Percentiles rank a stretch among this genome's conserved stretches.
phyloP scores from a whole-genome alignment of 2,888 invertebrate genomes.

The Papilio demoleus region DNA sequence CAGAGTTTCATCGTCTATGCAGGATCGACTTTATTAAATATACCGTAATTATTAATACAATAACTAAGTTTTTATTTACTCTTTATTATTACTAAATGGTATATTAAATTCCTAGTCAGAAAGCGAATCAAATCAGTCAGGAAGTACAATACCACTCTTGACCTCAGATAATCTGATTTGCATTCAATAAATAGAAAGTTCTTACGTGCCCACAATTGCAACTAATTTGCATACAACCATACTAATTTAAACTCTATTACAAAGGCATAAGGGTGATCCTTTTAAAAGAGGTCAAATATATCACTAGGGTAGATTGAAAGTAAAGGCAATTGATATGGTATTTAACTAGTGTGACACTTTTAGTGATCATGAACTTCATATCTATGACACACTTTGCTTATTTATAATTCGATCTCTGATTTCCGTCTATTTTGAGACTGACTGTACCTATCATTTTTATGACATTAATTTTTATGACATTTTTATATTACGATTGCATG shows the following conservation, averaged over 20 bases:
- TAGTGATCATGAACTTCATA: slow-evolving; percentile 15
- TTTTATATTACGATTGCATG: too few relatives aligned
- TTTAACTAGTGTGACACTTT: slow-evolving; percentile 32
- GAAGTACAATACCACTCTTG: slow-evolving; percentile 38
- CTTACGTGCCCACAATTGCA: slow-evolving; percentile 21
- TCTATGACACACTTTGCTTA: slow-evolving; percentile 28
- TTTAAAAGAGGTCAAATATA: background rate
- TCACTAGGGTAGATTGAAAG: slow-evolving; percentile 40
- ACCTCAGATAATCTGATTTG: slow-evolving; percentile 37
- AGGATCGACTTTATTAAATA: too few relatives aligned
- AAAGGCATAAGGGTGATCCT: slow-evolving; percentile 2
- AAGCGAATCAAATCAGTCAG: slow-evolving; percentile 31
- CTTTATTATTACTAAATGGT: too few relatives aligned
- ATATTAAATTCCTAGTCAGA: slow-evolving; percentile 11
- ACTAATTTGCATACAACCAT: slow-evolving; percentile 25
- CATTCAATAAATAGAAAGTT: slow-evolving; percentile 36
- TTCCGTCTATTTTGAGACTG: too few relatives aligned
- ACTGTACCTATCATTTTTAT: too few relatives aligned
- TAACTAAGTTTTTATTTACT: too few relatives aligned
- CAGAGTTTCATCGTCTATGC: too few relatives aligned
- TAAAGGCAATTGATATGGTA: slow-evolving; percentile 28
- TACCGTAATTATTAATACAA: too few relatives aligned
- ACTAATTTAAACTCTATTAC: slow-evolving; percentile 11
- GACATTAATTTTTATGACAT: too few relatives aligned
- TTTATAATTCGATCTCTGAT: background rate